These are phyloP conservation scores for Xiphorhynchus erythropygius DNA, from an alignment of 2,797 vertebrate species.

Conservation along the genomic window DNA sequence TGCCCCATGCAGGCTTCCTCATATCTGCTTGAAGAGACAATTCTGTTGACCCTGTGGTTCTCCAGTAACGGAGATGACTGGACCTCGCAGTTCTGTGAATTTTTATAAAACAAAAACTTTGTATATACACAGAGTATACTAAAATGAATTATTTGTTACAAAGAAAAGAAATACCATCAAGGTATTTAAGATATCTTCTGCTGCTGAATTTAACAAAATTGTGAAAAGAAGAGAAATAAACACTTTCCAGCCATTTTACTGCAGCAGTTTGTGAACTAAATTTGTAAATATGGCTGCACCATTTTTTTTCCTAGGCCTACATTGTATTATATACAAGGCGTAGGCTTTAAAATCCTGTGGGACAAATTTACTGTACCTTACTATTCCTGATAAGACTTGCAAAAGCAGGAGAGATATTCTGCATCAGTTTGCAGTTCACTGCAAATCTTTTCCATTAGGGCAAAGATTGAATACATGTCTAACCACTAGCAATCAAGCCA, in stretches of 20 bases:
- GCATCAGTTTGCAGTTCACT: constrained; percentile 83
- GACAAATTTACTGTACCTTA: constrained; percentile 87
- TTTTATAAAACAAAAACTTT: constrained; percentile 88
- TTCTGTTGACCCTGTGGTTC: constrained; percentile 78
- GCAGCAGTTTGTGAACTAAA: constrained; percentile 88
- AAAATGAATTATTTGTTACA: constrained; percentile 89
- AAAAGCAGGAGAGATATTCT: constrained; percentile 88
- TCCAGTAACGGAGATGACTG: constrained; percentile 76
- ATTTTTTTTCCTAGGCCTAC: constrained; percentile 85
- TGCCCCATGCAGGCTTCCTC: constrained; percentile 69
- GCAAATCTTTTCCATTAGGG: constrained; percentile 86
- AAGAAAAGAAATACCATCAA: constrained; percentile 91
- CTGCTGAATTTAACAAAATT: constrained; percentile 88
- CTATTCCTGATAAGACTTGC: constrained; percentile 89
- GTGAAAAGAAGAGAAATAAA: constrained; percentile 76
- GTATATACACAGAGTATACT: constrained; percentile 94
- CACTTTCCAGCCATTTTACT: constrained; percentile 84
- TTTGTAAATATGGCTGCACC: constrained; percentile 97
- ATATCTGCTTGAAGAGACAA: constrained; percentile 74
- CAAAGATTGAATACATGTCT: constrained; percentile 91
- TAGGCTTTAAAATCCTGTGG: constrained; percentile 88
- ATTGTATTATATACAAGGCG: constrained; percentile 94
- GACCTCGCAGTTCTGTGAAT: constrained; percentile 84
- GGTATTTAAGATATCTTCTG: constrained; percentile 94
- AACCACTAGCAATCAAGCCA: constrained; percentile 99